Base-by-base conservation (phyloP, 2,888 invertebrate species). In the Trichopoda pennipes region DNA sequence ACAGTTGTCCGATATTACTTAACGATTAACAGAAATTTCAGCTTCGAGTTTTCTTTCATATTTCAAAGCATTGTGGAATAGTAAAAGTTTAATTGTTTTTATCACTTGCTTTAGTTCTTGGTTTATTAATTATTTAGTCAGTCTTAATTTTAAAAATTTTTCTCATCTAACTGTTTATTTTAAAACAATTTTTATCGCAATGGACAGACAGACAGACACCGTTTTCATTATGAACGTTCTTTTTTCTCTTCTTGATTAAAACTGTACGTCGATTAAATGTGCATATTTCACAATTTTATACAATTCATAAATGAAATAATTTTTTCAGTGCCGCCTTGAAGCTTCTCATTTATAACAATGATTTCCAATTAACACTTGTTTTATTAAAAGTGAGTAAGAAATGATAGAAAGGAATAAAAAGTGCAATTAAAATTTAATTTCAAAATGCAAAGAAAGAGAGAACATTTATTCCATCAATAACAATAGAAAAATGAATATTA, bases 351-450 rank as follows among this genome's bases (percentile, higher is more conserved):
- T 73, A 42, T 47, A 64, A 78, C 74, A 78, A 81, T 81, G 60
- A 74, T 74, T 81, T 81, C 63, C 81, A 81, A 78, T 81, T 81
- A 81, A 78, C 74, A 74, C 74, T 74, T 72, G 70, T 47, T 55
- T 38, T 56, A 63, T 69, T 51, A 53, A 69, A 17, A 61, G 61
- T 42, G 63, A 61, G 58, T 49, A 58, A 47, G 38, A 69, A 19
- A 53, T 42, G 32, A 14, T 17, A 53, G 28, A 42, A 32, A 17
- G 32, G 14, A 47, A 17, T 47, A 49, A 63, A 28, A 58, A 81
- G 23, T 66, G 63, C 63, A 81, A 81, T 68, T 77, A 73, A 77
- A 77, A 81, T 77, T 77, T 74, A 80, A 80, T 80, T 80, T 63
- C 61, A 75, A 69, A 69, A 69, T 53, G 19, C 32, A 44, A 56